Evolutionary conservation across 2,113 vertebrate genomes (phyloP).

Genomic region (Onychostoma macrolepis): DNA sequence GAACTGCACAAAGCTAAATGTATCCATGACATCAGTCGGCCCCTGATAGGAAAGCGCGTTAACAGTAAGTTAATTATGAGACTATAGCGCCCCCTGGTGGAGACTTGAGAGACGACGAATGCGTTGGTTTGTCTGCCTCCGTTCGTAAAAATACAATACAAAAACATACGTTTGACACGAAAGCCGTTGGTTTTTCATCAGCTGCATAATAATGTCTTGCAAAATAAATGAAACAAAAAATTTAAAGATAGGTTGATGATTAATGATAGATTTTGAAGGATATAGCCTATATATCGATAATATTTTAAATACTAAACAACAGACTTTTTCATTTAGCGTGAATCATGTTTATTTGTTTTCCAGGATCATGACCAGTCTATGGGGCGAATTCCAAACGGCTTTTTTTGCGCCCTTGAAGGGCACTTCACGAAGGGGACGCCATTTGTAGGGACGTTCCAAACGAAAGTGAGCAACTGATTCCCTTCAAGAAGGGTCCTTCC

Average conservation of each 20-base stretch:
- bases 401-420: no score
- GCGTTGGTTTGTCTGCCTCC: neutral
- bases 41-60: neutral
- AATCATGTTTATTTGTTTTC: neutral
- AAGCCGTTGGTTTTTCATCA: neutral
- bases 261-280: no score
- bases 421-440: no score
- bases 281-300: neutral
- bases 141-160: neutral
- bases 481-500: no score
- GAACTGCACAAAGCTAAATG: neutral
- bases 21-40: neutral
- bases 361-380: no score
- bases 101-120: neutral
- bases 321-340: neutral
- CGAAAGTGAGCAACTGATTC: no score
- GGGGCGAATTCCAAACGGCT: no score
- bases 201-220: neutral
- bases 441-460: no score
- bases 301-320: neutral
- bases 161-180: neutral
- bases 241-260: no score
- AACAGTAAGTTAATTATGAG: neutral
- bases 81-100: constrained; percentile 15
- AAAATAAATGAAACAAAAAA: no score